Evolutionary conservation across 2,888 invertebrate genomes (phyloP).

Genomic region (Chrysolina americana): DNA sequence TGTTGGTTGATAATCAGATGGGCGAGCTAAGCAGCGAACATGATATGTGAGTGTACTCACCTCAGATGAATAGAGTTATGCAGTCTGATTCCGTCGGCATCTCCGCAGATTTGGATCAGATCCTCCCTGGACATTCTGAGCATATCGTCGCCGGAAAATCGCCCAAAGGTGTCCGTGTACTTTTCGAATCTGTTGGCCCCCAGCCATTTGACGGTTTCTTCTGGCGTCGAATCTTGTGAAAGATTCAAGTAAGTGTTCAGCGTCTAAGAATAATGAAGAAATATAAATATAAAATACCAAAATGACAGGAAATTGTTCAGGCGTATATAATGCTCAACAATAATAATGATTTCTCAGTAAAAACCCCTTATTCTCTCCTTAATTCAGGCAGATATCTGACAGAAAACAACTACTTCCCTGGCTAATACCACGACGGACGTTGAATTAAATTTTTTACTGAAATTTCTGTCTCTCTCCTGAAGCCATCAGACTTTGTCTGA

Average conservation of each 20-base stretch:
- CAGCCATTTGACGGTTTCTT: conserved; percentile 87
- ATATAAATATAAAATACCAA: too few species aligned
- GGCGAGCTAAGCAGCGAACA: not conserved
- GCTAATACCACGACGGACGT: too few species aligned
- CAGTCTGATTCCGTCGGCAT: conserved; percentile 94
- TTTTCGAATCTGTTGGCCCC: conserved; percentile 83
- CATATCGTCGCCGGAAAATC: conserved; percentile 91
- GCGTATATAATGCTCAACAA: too few species aligned
- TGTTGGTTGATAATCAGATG: not conserved
- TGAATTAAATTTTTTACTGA: too few species aligned
- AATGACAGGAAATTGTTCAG: too few species aligned
- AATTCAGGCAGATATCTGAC: too few species aligned
- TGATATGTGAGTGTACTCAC: conserved; percentile 71
- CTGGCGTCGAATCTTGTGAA: conserved; percentile 78
- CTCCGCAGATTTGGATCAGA: conserved; percentile 93
- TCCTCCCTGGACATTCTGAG: conserved; percentile 92
- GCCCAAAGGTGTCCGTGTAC: conserved; percentile 83
- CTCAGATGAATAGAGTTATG: conserved; percentile 91
- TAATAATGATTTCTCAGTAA: too few species aligned
- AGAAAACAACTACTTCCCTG: too few species aligned
- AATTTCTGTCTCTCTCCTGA: too few species aligned
- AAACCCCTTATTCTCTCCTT: too few species aligned
- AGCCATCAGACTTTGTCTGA: too few species aligned
- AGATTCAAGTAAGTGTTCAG: conserved; percentile 62
- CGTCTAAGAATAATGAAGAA: conserved; percentile 9